Conservation (phyloP, 1,140 invertebrate genomes). For the Agrypnia vestita region DNA sequence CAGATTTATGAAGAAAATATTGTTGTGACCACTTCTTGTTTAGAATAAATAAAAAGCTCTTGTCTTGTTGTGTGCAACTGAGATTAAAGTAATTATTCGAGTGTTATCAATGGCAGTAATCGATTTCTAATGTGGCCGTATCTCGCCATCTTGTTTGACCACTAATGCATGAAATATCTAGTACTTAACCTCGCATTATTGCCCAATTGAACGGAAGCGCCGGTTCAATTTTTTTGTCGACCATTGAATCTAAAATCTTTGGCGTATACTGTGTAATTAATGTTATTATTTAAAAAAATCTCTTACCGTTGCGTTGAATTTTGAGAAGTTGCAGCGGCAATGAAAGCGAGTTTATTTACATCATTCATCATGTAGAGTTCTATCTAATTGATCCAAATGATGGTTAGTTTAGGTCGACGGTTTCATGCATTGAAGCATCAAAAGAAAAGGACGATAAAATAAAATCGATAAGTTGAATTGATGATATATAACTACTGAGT, state of each 20-base stretch:
- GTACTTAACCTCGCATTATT: neutral
- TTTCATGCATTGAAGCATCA: too few relatives aligned
- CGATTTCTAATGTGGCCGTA: neutral
- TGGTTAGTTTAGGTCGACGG: too few relatives aligned
- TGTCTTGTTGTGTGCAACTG: neutral
- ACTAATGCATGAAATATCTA: neutral
- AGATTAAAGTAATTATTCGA: neutral
- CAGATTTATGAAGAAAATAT: neutral
- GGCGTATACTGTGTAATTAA: neutral
- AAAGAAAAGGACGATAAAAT: too few relatives aligned
- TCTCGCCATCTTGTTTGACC: neutral
- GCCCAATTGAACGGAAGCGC: neutral
- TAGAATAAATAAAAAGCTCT: too few relatives aligned
- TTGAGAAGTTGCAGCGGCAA: too few relatives aligned
- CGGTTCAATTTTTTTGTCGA: neutral
- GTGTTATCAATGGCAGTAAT: conserved; percentile 4
- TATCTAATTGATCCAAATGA: too few relatives aligned
- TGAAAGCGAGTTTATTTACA: too few relatives aligned
- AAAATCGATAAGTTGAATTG: too few relatives aligned
- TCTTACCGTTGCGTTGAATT: too few relatives aligned
- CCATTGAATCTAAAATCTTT: neutral
- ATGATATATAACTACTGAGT: too few relatives aligned
- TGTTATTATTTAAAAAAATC: neutral
- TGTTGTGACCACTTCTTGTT: neutral
- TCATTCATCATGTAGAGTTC: too few relatives aligned